Conservation (phyloP, 2,888 invertebrate species). For the Liodrosophila aerea region DNA sequence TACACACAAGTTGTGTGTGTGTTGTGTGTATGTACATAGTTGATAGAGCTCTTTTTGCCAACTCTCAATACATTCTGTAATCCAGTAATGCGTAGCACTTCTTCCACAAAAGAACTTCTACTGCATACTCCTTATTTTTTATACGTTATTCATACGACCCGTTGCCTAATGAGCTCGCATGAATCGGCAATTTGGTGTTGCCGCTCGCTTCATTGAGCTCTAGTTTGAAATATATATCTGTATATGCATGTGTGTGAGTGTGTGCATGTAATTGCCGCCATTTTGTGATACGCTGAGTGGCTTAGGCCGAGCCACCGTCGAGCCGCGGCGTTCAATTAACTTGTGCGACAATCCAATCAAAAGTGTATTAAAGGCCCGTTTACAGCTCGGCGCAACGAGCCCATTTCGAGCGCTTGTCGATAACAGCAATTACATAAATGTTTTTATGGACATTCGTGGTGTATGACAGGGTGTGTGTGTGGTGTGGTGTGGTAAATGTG, state of each 20-base stretch:
- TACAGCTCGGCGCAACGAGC: constrained; percentile 48
- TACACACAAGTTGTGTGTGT: constrained; percentile 30
- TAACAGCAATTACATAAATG: constrained; percentile 78
- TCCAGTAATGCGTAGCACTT: constrained; percentile 28
- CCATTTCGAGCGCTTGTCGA: constrained; percentile 71
- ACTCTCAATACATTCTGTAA: constrained; percentile 25
- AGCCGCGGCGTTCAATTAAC: constrained; percentile 70
- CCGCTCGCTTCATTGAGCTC: constrained; percentile 26
- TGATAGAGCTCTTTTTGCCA: constrained; percentile 5
- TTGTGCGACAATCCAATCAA: constrained; percentile 78
- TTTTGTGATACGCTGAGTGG: constrained; percentile 51
- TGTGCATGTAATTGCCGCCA: constrained; percentile 51
- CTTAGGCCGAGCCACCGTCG: constrained; percentile 32
- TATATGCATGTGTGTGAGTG: too few species aligned
- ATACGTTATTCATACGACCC: constrained; percentile 40
- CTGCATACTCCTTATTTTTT: constrained; percentile 10
- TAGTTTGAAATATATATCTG: constrained; percentile 52
- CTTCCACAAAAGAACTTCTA: constrained; percentile 34
- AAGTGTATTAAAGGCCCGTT: constrained; percentile 74
- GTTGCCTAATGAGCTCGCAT: constrained; percentile 72
- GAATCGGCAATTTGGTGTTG: constrained; percentile 59
- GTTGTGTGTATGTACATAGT: too few species aligned
- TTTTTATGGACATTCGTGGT: constrained; percentile 55
- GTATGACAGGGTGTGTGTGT: background rate
- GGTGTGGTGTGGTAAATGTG: constrained; percentile 16